A percentile compares a stretch with the other conserved stretches of the same genome.
phyloP scores from a whole-genome alignment of 35 echinoderm and acorn worm species.

The Ophiothrix spiculata region DNA sequence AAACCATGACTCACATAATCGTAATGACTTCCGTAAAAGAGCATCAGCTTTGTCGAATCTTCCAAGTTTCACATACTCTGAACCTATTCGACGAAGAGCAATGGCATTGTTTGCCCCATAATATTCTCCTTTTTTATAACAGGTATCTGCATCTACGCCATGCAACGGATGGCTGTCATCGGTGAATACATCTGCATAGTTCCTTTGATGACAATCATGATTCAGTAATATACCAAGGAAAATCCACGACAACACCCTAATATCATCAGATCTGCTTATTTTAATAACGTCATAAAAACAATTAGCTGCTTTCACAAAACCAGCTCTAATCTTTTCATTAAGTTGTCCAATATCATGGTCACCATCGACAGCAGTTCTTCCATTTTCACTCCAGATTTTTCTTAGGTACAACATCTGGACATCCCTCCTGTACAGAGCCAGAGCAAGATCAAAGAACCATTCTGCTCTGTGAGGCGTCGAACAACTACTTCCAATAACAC shows the following conservation, averaged over 20 bases:
- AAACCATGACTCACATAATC: conserved; percentile 49
- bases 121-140: conserved; percentile 36
- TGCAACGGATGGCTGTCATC: background rate
- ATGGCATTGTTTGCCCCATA: conserved; percentile 38
- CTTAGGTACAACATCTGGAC: conserved; percentile 72
- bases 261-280: conserved; percentile 15
- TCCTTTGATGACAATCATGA: conserved; percentile 42
- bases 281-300: conserved; percentile 43
- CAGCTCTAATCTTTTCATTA: conserved; percentile 11
- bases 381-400: background rate
- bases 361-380: background rate
- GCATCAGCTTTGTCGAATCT: conserved; percentile 34
- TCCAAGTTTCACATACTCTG: conserved; percentile 66
- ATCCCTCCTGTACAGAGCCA: conserved; percentile 70
- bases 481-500: conserved; percentile 40
- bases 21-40: conserved; percentile 44
- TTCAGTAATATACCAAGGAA: conserved; percentile 80
- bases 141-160: conserved; percentile 33
- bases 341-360: background rate
- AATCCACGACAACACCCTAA: conserved; percentile 57
- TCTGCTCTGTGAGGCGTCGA: conserved; percentile 35
- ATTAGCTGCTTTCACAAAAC: conserved; percentile 51
- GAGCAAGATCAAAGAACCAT: conserved; percentile 86
- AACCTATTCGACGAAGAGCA: conserved; percentile 46
- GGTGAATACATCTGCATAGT: conserved; percentile 21